A percentile compares a stretch with the other conserved stretches of the same genome.
These are phyloP conservation scores for Zhuqinia jingwanae DNA, from an alignment of 2,888 invertebrate species.

Conservation along the genomic window DNA sequence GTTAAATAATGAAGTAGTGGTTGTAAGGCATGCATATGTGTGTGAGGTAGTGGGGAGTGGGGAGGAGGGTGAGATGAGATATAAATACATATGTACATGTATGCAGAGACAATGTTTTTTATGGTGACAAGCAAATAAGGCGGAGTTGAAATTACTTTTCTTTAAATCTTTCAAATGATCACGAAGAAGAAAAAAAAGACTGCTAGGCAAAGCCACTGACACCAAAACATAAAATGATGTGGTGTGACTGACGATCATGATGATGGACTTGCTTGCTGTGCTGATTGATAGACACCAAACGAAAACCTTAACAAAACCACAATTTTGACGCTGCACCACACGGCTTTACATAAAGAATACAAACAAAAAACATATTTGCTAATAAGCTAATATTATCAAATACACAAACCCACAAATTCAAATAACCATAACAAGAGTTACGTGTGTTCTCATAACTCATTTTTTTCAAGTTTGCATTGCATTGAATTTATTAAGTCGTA, in stretches of 20 bases:
- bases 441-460: no score
- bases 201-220: constrained; percentile 30
- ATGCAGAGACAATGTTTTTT: constrained; percentile 40
- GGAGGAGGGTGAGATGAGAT: no score
- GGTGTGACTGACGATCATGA: no score
- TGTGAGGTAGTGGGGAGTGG: no score
- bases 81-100: no score
- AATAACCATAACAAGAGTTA: no score
- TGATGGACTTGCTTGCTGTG: constrained; percentile 11
- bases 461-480: no score
- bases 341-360: neutral
- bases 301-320: constrained; percentile 13
- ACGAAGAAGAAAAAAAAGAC: neutral
- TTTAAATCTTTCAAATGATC: constrained; percentile 34
- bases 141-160: constrained; percentile 64
- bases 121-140: constrained; percentile 59
- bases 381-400: no score
- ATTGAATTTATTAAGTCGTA: no score
- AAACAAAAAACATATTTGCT: no score
- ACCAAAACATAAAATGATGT: constrained; percentile 16
- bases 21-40: no score
- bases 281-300: constrained; percentile 22
- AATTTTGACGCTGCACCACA: neutral
- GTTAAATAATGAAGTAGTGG: constrained; percentile 15
- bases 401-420: neutral